phyloP scores from a whole-genome alignment of 2,113 vertebrate species.

The Alosa alosa region DNA sequence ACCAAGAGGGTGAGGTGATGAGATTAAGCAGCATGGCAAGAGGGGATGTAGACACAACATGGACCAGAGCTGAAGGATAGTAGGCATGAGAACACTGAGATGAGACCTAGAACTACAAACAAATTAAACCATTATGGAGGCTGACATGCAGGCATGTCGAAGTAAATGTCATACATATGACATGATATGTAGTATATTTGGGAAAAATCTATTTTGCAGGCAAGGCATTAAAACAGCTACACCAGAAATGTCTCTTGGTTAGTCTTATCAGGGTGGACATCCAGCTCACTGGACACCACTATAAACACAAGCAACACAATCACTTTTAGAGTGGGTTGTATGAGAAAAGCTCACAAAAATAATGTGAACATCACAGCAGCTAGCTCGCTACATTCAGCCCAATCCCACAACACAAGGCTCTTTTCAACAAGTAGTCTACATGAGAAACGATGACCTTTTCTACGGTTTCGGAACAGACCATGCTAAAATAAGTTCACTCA shows the following conservation, averaged over 20 bases:
- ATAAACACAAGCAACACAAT: conserved; percentile 3
- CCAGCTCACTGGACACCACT: conserved; percentile 10
- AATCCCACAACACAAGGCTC: conserved; percentile 13
- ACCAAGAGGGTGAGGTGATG: not conserved
- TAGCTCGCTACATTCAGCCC: conserved; percentile 1
- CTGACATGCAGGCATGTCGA: not conserved
- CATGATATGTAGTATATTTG: conserved; percentile 9
- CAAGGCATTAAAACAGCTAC: conserved; percentile 14
- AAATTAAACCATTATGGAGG: not conserved
- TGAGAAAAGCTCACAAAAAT: not conserved
- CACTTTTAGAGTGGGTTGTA: conserved; percentile 6
- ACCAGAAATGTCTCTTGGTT: conserved; percentile 14
- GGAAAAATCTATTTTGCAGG: conserved; percentile 16
- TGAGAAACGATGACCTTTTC: not conserved
- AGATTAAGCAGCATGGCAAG: not conserved
- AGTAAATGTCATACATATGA: not conserved
- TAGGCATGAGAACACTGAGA: not conserved
- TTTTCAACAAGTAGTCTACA: conserved; percentile 12
- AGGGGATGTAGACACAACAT: not conserved
- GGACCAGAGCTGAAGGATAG: not conserved
- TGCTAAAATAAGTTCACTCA: conserved; percentile 86
- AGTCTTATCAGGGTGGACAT: not conserved
- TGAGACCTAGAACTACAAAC: conserved; percentile 1
- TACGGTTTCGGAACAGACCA: conserved; percentile 64
- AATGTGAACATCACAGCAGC: conserved; percentile 9